phyloP scores from a whole-genome alignment of 2,888 invertebrate genomes.

The Achlya flavicornis region DNA sequence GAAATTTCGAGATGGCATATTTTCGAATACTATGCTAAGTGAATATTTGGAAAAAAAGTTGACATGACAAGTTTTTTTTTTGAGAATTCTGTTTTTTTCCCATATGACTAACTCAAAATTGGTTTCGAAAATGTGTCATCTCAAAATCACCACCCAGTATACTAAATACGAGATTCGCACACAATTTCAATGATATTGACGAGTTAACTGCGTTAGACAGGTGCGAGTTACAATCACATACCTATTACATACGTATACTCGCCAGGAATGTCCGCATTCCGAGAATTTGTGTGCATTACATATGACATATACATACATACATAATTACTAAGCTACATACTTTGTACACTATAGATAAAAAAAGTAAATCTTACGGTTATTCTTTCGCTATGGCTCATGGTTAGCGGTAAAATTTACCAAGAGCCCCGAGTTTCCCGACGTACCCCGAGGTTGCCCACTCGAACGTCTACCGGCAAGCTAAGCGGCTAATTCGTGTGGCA shows the following conservation, averaged over 20 bases:
- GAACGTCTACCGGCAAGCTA: background rate
- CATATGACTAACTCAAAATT: too few species aligned
- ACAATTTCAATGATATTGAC: too few species aligned
- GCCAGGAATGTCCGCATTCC: background rate
- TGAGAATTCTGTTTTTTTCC: too few species aligned
- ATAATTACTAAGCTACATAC: background rate
- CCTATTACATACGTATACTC: background rate
- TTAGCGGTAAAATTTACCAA: background rate
- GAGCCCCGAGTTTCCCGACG: background rate
- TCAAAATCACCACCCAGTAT: too few species aligned
- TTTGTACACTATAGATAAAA: background rate
- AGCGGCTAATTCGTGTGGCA: conserved; percentile 19
- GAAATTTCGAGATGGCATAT: too few species aligned
- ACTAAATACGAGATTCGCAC: too few species aligned
- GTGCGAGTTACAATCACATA: background rate
- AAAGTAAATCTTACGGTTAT: too few species aligned
- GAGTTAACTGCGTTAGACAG: too few species aligned
- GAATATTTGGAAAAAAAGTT: too few species aligned
- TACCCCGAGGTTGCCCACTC: background rate
- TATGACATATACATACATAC: background rate
- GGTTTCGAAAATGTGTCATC: too few species aligned
- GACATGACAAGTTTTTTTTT: too few species aligned
- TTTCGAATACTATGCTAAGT: too few species aligned
- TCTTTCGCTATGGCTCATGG: background rate
- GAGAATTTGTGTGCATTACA: background rate